Evolutionary conservation across 2,797 vertebrate genomes (phyloP).

Genomic region (Eupleurogrammus muticus): DNA sequence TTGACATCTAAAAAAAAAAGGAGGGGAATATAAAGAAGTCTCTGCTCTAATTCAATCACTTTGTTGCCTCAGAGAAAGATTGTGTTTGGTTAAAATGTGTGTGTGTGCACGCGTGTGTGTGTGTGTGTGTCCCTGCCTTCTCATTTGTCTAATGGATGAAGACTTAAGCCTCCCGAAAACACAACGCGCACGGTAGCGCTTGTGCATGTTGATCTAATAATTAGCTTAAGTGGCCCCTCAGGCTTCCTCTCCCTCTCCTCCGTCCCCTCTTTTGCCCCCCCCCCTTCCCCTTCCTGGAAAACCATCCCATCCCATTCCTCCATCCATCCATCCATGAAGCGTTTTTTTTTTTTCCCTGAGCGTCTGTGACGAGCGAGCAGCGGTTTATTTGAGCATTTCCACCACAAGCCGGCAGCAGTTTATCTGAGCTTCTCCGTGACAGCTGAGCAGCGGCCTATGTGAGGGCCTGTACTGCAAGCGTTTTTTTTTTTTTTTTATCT

Average conservation of each 20-base stretch:
- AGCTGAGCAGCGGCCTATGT: conserved; percentile 24
- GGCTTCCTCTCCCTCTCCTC: conserved; percentile 27
- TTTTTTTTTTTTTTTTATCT: too few species aligned
- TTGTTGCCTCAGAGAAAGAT: too few species aligned
- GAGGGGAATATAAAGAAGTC: too few species aligned
- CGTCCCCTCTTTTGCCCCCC: conserved; percentile 15
- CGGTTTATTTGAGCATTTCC: background rate
- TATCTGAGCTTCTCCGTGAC: conserved; percentile 15
- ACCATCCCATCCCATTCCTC: conserved; percentile 1
- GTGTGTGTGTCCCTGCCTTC: conserved; percentile 35
- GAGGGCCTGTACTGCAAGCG: too few species aligned
- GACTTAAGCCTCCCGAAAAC: conserved; percentile 61
- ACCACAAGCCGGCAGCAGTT: conserved; percentile 15
- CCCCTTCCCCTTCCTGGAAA: conserved; percentile 28
- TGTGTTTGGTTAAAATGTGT: conserved; percentile 12
- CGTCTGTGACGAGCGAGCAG: background rate
- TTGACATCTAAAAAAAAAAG: too few species aligned
- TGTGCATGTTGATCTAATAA: conserved; percentile 55
- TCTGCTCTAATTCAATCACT: too few species aligned
- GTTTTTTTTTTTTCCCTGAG: too few species aligned
- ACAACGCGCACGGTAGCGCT: conserved; percentile 27
- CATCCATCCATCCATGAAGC: background rate
- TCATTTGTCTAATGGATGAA: conserved; percentile 72
- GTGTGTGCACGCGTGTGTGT: conserved; percentile 12
- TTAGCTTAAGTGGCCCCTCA: conserved; percentile 69